Evolutionary conservation across 2,113 vertebrate species (phyloP).

Genomic region (Sylvia atricapilla): DNA sequence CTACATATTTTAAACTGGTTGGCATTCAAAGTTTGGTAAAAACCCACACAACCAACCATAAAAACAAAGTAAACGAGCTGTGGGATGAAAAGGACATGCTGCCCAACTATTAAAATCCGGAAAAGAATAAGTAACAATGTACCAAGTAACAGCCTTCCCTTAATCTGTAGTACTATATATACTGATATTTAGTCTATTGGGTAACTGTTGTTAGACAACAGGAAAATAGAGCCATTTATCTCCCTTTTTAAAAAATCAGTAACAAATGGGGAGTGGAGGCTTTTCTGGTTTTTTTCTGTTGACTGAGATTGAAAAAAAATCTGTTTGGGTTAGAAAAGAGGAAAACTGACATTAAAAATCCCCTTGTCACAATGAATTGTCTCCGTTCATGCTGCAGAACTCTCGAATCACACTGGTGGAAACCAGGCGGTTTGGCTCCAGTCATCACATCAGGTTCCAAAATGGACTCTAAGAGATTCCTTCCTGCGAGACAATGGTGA

Average conservation of each 20-base stretch:
- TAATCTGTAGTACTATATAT: neutral
- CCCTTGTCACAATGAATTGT: neutral
- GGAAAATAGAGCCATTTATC: neutral
- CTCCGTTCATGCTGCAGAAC: neutral
- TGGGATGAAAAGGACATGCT: neutral
- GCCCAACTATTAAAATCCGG: neutral
- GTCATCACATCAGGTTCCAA: fast-evolving
- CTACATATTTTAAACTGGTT: neutral
- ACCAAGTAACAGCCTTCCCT: neutral
- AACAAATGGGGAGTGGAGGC: neutral
- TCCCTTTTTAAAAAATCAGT: neutral
- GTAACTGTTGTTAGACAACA: neutral
- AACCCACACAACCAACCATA: neutral
- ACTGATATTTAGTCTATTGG: neutral
- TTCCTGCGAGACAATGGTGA: neutral
- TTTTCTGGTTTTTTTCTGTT: neutral
- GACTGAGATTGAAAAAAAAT: neutral
- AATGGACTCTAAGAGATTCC: neutral
- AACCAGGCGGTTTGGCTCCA: neutral
- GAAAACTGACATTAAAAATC: neutral
- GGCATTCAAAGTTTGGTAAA: neutral
- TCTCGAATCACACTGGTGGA: neutral
- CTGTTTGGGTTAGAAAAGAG: neutral
- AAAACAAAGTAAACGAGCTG: neutral
- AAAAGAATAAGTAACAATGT: neutral